Conservation (phyloP, 2,888 invertebrate species). For the Syrphus vitripennis region DNA sequence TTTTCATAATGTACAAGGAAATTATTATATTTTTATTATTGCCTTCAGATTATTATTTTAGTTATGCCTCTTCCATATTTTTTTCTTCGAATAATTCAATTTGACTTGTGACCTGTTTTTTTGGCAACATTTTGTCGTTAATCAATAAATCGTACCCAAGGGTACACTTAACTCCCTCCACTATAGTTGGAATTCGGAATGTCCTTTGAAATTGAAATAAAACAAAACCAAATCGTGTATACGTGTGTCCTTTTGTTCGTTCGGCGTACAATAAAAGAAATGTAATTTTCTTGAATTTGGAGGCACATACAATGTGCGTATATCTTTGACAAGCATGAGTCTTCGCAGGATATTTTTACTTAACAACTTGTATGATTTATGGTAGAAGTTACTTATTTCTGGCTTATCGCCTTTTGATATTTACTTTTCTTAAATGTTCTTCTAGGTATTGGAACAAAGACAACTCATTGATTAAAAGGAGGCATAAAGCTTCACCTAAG, state of each 20-base stretch:
- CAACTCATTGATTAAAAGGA: background rate
- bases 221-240: background rate
- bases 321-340: background rate
- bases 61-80: background rate
- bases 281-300: background rate
- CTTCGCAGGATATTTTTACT: conserved; percentile 3
- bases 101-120: conserved; percentile 40
- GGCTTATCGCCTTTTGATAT: background rate
- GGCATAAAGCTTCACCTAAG: no score
- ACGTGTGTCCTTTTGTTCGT: background rate
- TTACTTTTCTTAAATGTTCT: background rate
- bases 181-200: background rate
- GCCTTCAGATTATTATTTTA: background rate
- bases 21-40: background rate
- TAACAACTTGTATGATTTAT: conserved; percentile 38
- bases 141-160: conserved; percentile 69
- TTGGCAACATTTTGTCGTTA: conserved; percentile 53
- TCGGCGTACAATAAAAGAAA: background rate
- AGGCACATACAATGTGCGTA: background rate
- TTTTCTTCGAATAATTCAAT: conserved; percentile 12
- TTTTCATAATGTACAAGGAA: background rate
- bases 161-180: conserved; percentile 22
- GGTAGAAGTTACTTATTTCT: conserved; percentile 10
- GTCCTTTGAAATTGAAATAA: conserved; percentile 36
- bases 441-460: background rate